These are phyloP conservation scores for Thymallus thymallus DNA, from an alignment of 2,113 vertebrate species.

Conservation along the genomic window DNA sequence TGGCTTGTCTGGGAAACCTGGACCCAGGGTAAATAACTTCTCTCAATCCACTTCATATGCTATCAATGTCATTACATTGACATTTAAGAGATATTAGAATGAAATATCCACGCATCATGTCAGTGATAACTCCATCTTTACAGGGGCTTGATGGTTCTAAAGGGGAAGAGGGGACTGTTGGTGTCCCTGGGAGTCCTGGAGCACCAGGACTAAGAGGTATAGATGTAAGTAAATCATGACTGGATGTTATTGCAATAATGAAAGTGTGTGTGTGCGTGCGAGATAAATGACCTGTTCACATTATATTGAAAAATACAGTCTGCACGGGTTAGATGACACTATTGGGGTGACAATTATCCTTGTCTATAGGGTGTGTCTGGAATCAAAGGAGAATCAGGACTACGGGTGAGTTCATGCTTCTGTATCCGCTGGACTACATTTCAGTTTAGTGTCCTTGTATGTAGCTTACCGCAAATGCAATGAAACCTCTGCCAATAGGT, in stretches of 20 bases:
- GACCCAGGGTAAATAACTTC: constrained; percentile 77
- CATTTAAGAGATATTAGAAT: background rate
- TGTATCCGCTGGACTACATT: background rate
- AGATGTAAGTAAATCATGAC: constrained; percentile 87
- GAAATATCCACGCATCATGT: background rate
- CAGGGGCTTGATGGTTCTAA: constrained; percentile 79
- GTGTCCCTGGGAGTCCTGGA: constrained; percentile 74
- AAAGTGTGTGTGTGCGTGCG: background rate
- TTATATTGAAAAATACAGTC: background rate
- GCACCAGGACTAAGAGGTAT: constrained; percentile 86
- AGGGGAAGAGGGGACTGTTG: constrained; percentile 76
- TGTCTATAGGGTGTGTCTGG: constrained; percentile 69
- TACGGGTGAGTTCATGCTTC: constrained; percentile 56
- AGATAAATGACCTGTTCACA: background rate
- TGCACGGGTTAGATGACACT: background rate
- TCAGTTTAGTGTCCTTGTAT: background rate
- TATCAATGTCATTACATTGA: background rate
- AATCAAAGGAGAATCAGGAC: constrained; percentile 67
- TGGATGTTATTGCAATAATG: constrained; percentile 42
- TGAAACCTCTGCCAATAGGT: background rate
- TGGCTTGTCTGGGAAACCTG: constrained; percentile 87
- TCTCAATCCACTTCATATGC: background rate
- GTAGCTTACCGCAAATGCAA: background rate
- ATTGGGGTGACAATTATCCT: background rate
- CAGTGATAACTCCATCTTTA: constrained; percentile 25